These are phyloP conservation scores for Seriola dumerili DNA, from an alignment of 2,113 vertebrate species.

Conservation along the genomic window DNA sequence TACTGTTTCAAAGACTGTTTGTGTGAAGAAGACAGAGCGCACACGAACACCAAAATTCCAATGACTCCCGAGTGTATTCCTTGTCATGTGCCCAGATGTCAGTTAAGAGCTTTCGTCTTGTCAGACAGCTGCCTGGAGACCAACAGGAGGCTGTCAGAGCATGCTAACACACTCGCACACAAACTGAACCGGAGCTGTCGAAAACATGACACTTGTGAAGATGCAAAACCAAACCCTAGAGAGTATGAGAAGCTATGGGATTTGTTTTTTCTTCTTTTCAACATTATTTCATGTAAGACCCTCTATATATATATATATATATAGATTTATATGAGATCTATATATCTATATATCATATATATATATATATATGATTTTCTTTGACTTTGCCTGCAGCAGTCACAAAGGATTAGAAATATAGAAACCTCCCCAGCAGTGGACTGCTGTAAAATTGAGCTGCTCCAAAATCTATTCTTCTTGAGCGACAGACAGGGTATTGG, in stretches of 20 bases:
- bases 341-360: too few species aligned
- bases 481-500: background rate
- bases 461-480: background rate
- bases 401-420: background rate
- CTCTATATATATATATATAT: background rate
- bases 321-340: background rate
- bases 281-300: constrained; percentile 25
- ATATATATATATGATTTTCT: background rate
- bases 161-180: constrained; percentile 22
- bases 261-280: constrained; percentile 23
- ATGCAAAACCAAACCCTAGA: constrained; percentile 30
- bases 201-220: constrained; percentile 39
- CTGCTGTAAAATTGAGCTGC: constrained; percentile 7
- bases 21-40: background rate
- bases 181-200: constrained; percentile 21
- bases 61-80: constrained; percentile 34
- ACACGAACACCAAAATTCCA: constrained; percentile 5
- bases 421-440: background rate
- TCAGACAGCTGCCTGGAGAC: constrained; percentile 66
- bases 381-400: constrained; percentile 10
- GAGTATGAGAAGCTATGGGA: constrained; percentile 9
- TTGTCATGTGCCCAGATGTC: constrained; percentile 45
- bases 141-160: constrained; percentile 53
- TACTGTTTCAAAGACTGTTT: constrained; percentile 16
- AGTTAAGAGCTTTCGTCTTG: constrained; percentile 51